Evolutionary conservation across 2,113 vertebrate genomes (phyloP).

Genomic region (Mus spicilegus): DNA sequence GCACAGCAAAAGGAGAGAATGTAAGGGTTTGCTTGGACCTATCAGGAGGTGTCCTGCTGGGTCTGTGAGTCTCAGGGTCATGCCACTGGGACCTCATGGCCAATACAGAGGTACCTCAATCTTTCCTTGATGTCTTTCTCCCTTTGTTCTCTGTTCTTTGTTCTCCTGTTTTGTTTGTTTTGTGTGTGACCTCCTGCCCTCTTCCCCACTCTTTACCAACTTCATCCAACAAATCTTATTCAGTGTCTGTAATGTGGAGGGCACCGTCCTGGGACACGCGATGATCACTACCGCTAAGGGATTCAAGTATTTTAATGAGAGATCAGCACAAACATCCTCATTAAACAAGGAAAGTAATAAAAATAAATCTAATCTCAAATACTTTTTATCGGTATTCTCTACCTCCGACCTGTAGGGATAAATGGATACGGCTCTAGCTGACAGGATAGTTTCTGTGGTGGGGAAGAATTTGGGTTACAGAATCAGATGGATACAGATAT

Average conservation of each 20-base stretch:
- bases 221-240: not conserved
- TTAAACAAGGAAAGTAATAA: not conserved
- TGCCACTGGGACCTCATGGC: not conserved
- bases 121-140: not conserved
- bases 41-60: not conserved
- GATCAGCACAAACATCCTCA: not conserved
- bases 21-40: not conserved
- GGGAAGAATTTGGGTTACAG: not conserved
- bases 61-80: not conserved
- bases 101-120: not conserved
- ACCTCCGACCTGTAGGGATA: not conserved
- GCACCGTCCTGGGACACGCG: not conserved
- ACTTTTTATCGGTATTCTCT: not conserved
- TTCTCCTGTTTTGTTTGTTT: not conserved
- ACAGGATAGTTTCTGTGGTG: not conserved
- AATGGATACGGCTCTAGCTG: rapidly evolving
- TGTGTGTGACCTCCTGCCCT: not conserved
- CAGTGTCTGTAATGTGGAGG: not conserved
- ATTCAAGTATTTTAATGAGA: not conserved
- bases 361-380: not conserved
- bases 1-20: not conserved
- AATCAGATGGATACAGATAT: not conserved
- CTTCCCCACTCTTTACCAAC: not conserved
- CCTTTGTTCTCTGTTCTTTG: not conserved
- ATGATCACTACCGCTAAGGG: not conserved